Evolutionary conservation across 2,888 invertebrate species (phyloP), one percentile per base, ranked within the genome.

Genomic region (Napeogenes inachia): DNA sequence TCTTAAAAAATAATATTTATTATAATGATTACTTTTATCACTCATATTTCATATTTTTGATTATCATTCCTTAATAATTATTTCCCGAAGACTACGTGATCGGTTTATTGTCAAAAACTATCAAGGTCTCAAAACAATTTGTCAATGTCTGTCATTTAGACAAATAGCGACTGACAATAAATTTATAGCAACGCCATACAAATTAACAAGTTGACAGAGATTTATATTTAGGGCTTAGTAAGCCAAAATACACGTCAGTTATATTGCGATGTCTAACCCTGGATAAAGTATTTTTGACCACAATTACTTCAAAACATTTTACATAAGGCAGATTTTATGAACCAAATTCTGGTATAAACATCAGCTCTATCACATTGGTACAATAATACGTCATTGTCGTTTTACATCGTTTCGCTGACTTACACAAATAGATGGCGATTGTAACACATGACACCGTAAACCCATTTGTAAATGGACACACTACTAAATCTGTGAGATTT

Each of bases 351-450:
- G 10, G 30, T 30, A n/a, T 10, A 21, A 30, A 30, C 50, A 50
- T 21, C 10, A 50, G 30, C 21, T 50, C 42, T 12, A 12, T 50
- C 30, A 30, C 50, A 50, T n/a, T 53, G 42, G 30, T 59, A 30
- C 45, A 54, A 13, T 54, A 10, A 50, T 58, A 33, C 33, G 45
- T 59, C 59, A 59, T 54, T 59, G 59, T 54, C 59, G 42, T 47
- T 32, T 55, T 59, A 42, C 61, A 62, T 54, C 54, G 54, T 35
- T 57, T 6, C 32, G 45, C 38, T 61, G 61, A 64, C 64, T 61
- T 56, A 57, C 63, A 66, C 57, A 59, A 61, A 65, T 65, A 59
- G 55, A 59, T 42, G 45, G 56, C 47, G 56, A 60, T 59, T 50
- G 50, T 62, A 50, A 60, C 55, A 54, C 53, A 60, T 62, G 58